phyloP scores from a whole-genome alignment of 2,888 invertebrate species.

The Euproctis similis region DNA sequence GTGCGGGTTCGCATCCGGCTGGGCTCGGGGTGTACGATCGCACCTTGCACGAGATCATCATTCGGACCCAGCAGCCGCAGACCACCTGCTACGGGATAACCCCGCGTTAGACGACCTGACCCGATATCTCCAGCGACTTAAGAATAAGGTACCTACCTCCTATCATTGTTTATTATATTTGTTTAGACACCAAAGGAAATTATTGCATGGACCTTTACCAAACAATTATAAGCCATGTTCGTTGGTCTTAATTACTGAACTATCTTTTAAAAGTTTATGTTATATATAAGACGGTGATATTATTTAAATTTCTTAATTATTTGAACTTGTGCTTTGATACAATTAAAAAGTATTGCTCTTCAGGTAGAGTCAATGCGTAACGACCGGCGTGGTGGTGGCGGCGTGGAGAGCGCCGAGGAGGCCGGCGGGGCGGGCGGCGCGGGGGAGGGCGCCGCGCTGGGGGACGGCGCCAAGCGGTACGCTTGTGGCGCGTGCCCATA shows the following conservation, averaged over 20 bases:
- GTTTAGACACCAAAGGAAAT: too few relatives aligned
- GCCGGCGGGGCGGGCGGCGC: constrained; percentile 11
- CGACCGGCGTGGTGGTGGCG: constrained; percentile 32
- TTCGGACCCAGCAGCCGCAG: constrained; percentile 78
- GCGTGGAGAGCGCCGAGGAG: constrained; percentile 20
- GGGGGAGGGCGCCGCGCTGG: constrained; percentile 16
- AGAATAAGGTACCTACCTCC: constrained; percentile 71
- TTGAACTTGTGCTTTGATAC: too few relatives aligned
- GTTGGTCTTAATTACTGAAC: too few relatives aligned
- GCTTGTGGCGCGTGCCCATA: constrained; percentile 92
- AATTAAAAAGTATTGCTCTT: too few relatives aligned
- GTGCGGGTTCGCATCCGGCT: constrained; percentile 84
- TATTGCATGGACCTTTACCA: too few relatives aligned
- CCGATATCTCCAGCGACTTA: constrained; percentile 80
- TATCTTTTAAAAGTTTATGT: too few relatives aligned
- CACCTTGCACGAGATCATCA: constrained; percentile 84
- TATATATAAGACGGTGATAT: too few relatives aligned
- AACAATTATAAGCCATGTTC: too few relatives aligned
- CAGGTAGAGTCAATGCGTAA: constrained; percentile 59
- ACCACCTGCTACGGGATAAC: constrained; percentile 80
- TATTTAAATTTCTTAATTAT: too few relatives aligned
- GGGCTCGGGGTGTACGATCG: constrained; percentile 84
- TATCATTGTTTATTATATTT: too few relatives aligned
- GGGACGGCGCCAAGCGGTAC: constrained; percentile 79
- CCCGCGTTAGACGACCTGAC: constrained; percentile 84